phyloP scores from a whole-genome alignment of 2,113 vertebrate genomes.

The Alligator sinensis region DNA sequence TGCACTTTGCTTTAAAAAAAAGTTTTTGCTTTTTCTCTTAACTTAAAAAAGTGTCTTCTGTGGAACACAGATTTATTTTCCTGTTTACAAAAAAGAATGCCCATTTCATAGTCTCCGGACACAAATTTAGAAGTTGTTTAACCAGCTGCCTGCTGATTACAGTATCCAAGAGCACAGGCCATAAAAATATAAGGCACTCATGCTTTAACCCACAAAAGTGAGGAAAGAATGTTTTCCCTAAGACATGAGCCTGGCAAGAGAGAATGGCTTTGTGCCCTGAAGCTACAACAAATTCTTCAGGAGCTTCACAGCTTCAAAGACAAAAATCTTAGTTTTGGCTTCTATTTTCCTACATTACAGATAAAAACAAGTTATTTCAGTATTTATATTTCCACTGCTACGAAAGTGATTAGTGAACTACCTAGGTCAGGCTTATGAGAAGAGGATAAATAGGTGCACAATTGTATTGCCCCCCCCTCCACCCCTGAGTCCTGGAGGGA shows the following conservation, averaged over 20 bases:
- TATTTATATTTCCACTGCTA: background rate
- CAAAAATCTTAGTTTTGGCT: slow-evolving; percentile 21
- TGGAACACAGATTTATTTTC: too few species aligned
- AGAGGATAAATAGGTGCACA: too few species aligned
- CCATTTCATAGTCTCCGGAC: background rate
- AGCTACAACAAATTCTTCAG: background rate
- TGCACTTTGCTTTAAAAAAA: too few species aligned
- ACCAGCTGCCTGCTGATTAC: slow-evolving; percentile 2
- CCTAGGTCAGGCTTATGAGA: too few species aligned
- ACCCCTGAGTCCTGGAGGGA: too few species aligned
- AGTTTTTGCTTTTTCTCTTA: background rate
- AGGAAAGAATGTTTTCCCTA: background rate
- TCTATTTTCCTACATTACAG: background rate
- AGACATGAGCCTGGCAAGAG: background rate
- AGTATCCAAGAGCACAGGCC: background rate
- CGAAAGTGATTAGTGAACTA: background rate
- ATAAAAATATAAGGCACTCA: background rate
- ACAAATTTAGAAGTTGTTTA: background rate
- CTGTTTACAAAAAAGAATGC: background rate
- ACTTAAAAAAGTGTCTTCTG: background rate
- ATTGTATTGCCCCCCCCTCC: too few species aligned
- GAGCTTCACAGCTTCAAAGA: background rate
- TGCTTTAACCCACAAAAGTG: slow-evolving; percentile 31
- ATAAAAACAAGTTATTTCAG: background rate
- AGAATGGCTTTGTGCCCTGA: background rate